Conservation (phyloP, 2,888 invertebrate species). For the Petrolisthes cinctipes region DNA sequence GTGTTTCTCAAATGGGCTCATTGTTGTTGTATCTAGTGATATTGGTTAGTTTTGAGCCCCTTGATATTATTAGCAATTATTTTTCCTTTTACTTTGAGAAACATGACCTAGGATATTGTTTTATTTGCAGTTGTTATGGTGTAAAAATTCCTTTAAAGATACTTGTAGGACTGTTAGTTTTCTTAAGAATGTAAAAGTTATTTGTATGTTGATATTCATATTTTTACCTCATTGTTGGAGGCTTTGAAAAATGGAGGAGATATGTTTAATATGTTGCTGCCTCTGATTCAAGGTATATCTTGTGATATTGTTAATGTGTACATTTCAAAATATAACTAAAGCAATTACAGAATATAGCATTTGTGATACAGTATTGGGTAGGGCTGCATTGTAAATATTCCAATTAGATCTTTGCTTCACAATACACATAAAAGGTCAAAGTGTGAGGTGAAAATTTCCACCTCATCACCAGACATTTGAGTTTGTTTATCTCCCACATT, state of each 20-base stretch:
- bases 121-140: constrained; percentile 61
- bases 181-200: constrained; percentile 57
- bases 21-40: constrained; percentile 17
- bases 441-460: too few species aligned
- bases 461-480: neutral
- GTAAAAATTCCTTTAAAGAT: constrained; percentile 58
- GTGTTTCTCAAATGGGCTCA: constrained; percentile 41
- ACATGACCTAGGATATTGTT: constrained; percentile 47
- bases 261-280: constrained; percentile 6
- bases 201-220: constrained; percentile 57
- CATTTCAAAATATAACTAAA: neutral
- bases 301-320: constrained; percentile 33
- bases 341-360: neutral
- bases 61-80: constrained; percentile 51
- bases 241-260: constrained; percentile 52
- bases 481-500: constrained; percentile 28
- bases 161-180: constrained; percentile 62
- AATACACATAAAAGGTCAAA: neutral
- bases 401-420: neutral
- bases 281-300: constrained; percentile 12
- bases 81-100: constrained; percentile 28
- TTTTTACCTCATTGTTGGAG: constrained; percentile 60
- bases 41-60: constrained; percentile 43
- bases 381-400: neutral
- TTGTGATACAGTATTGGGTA: neutral